Base-by-base conservation (phyloP, 2,797 vertebrate species). In the Pteropus rufus region DNA sequence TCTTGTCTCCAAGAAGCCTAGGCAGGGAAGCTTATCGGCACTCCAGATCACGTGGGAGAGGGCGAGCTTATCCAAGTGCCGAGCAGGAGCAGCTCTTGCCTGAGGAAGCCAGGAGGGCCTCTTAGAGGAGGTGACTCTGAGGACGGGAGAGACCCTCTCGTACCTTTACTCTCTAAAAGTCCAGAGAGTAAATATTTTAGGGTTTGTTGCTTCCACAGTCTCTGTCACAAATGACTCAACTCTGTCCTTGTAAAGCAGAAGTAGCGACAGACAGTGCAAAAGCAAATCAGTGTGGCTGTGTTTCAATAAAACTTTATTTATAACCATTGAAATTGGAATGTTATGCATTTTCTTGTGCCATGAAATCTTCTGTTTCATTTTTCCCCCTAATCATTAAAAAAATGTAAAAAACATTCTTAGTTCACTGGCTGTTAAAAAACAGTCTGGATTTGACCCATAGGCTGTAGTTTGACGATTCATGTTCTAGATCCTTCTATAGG, bases 401-500 rank as follows among this genome's bases (percentile, higher is more conserved):
- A 34, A 24, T 1, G 12, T 52, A 5, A 46, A 62, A 41, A 29
- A 69, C 16, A 12, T 46, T 70, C 34, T 73, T 7, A 14, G 44
- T 76, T 58, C 23, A 36, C 26, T 77, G 10, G 15, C 41, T 60
- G 7, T 56, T 34, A 69, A 69, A 87, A 73, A 81, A 14, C 5
- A 86, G 23, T 12, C 26, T 46, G 24, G 41, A 4, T n/a, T 44
- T 44, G 41, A 31, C 49, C 19, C 64, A 0, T 14, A 29, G 31
- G 46, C 16, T 8, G 0, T 36, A 12, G 41, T 54, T 31, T 49
- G 84, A 81, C 0, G 0, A 67, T 26, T 76, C n/a, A 7, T 41
- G 7, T 84, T 91, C 92, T 88, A 72, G 91, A 49, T 44, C 65
- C 73, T 93, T 94, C 95, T 34, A 23, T 9, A 36, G 79, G 10